These are phyloP conservation scores for Mirza zaza DNA, from an alignment of 2,113 vertebrate genomes.

Conservation along the genomic window DNA sequence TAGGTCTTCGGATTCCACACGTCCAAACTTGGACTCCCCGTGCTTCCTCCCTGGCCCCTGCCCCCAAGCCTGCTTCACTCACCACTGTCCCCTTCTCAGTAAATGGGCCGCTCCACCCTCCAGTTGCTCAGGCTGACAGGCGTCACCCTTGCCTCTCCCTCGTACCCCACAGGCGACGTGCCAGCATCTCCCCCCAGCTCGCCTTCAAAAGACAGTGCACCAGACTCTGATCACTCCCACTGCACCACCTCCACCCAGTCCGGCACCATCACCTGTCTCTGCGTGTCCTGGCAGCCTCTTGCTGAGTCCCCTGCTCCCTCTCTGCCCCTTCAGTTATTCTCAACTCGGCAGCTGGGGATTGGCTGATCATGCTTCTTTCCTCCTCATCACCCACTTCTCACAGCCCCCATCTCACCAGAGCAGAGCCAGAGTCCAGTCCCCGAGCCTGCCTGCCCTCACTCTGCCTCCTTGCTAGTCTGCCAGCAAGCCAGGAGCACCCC, in stretches of 20 bases:
- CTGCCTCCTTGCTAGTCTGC: not conserved
- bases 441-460: too few species aligned
- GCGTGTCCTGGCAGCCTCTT: not conserved
- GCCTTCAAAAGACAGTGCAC: too few species aligned
- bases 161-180: accelerated
- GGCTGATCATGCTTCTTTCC: not conserved
- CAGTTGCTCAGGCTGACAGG: too few species aligned
- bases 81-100: not conserved
- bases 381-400: not conserved
- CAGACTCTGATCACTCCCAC: not conserved
- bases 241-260: too few species aligned
- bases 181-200: not conserved
- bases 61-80: not conserved
- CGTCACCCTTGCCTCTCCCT: not conserved
- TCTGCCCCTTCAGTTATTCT: not conserved
- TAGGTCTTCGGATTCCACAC: not conserved
- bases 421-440: not conserved
- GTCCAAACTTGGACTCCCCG: not conserved
- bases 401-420: not conserved
- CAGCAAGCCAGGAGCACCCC: too few species aligned
- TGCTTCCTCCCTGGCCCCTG: accelerated
- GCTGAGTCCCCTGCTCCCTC: not conserved
- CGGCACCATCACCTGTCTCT: not conserved
- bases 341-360: not conserved
- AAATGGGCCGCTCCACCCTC: not conserved